Conservation (phyloP, 2,113 vertebrate genomes). For the human region GRCh38 chr5:73900501-73901000, state of each 20-base stretch:
- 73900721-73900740: not conserved
- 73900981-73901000: slow-evolving; percentile 46
- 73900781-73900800: not conserved
- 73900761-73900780: not conserved
- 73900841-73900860: not conserved
- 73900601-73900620: not conserved
- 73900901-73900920: not conserved
- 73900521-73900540: not conserved
- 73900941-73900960: not conserved
- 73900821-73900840: not conserved
- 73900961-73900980: rapidly evolving
- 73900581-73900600: not conserved
- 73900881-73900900: not conserved
- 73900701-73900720: not conserved
- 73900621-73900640: not conserved
- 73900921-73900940: not conserved
- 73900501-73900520: not conserved
- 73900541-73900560: not conserved
- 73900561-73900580: not conserved
- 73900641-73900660: not conserved
- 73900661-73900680: not conserved
- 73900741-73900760: not conserved
- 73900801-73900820: not conserved
- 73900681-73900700: not conserved
- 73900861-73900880: not conserved